phyloP scores from a whole-genome alignment of 1,140 invertebrate species.

The Tetramorium alpestre region DNA sequence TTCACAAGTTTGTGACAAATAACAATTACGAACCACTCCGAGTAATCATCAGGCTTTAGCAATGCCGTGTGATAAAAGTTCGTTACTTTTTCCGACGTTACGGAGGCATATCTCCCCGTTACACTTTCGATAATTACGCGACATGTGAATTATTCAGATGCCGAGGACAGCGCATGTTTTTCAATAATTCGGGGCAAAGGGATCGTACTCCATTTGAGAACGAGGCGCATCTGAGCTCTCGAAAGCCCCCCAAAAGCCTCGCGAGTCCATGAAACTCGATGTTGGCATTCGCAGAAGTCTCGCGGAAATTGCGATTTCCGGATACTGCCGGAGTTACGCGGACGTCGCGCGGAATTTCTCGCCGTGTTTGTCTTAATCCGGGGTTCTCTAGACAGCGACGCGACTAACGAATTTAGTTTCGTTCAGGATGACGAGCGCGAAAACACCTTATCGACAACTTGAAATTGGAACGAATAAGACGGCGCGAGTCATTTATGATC shows the following conservation, averaged over 20 bases:
- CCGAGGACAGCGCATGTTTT: constrained; percentile 34
- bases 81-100: background rate
- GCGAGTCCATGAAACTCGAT: constrained; percentile 65
- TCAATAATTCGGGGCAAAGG: constrained; percentile 60
- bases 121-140: constrained; percentile 31
- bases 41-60: background rate
- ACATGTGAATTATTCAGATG: constrained; percentile 25
- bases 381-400: background rate
- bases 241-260: constrained; percentile 15
- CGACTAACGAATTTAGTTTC: constrained; percentile 44
- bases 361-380: constrained; percentile 4
- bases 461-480: constrained; percentile 10
- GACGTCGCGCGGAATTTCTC: background rate
- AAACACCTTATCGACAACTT: constrained; percentile 12
- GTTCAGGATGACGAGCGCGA: background rate
- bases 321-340: constrained; percentile 45
- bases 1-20: background rate
- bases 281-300: constrained; percentile 62
- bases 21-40: background rate
- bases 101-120: background rate
- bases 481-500: constrained; percentile 24
- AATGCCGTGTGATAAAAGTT: background rate
- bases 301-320: constrained; percentile 69
- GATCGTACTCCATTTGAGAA: constrained; percentile 5
- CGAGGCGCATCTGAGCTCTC: constrained; percentile 27